A percentile compares a stretch with the other conserved stretches of the same genome.
Conservation (phyloP, 2,113 vertebrate species). For the Struthio camelus region DNA sequence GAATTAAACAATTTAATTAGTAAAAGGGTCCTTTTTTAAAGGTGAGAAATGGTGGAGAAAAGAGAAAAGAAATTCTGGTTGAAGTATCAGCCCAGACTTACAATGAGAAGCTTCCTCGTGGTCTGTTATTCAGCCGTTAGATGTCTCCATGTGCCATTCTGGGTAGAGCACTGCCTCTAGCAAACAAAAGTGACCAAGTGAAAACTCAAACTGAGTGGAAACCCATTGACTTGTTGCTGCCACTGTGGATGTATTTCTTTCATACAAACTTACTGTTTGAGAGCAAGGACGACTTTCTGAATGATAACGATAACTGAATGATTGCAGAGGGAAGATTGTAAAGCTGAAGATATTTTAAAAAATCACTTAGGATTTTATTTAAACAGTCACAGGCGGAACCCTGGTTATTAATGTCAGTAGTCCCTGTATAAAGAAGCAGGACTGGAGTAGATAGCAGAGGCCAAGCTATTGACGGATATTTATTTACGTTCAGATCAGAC, state of each 20-base stretch:
- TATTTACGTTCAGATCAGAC: constrained; percentile 1
- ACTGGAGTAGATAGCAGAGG: background rate
- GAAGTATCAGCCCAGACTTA: background rate
- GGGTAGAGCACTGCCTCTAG: fast-evolving
- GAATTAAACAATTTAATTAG: background rate
- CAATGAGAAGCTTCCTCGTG: background rate
- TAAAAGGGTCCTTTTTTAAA: background rate
- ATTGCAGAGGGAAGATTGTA: background rate
- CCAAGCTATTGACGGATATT: constrained; percentile 16
- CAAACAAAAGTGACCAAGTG: background rate
- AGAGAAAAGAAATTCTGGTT: background rate
- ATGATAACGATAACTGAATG: background rate
- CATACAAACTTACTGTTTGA: background rate
- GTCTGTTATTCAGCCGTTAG: background rate
- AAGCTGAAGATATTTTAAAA: background rate
- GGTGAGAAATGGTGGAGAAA: background rate
- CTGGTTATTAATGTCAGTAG: background rate
- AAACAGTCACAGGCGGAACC: background rate
- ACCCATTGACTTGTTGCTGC: background rate
- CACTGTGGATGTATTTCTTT: background rate
- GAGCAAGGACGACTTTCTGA: background rate
- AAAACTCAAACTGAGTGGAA: background rate
- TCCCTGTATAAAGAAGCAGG: background rate
- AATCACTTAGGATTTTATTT: background rate
- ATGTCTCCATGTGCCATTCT: background rate